Evolutionary conservation across 2,113 vertebrate genomes (phyloP), one percentile per base, ranked within the genome.

Genomic region (Eidolon helvum): DNA sequence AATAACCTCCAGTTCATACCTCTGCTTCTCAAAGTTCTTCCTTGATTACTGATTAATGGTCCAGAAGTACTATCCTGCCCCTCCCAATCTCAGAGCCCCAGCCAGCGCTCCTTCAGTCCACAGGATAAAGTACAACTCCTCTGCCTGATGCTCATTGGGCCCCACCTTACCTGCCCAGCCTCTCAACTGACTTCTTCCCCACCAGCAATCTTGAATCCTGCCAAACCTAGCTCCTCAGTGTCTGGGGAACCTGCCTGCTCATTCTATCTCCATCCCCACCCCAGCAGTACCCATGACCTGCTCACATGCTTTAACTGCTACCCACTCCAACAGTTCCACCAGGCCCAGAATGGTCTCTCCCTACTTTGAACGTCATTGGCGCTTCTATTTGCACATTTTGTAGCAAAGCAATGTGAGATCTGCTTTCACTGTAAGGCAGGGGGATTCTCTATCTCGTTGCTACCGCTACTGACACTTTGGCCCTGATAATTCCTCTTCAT

Each of bases 41-140:
- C 40, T 59, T 83, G 84, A 77, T 82, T 72, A 87, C 80, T 95
- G 66, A 82, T 91, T 85, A 95, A 94, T 55, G 28, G 19, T 72
- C 87, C 26, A 7, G 43, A 82, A 40, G 30, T n/a, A 10, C 57
- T 3, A 11, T 18, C 40, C 30, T 69, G 86, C 75, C 88, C 14
- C 72, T 85, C 84, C 90, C 94, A 68, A 0, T 3, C 33, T 40
- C 30, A 50, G 45, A 38, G 57, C 87, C 69, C 65, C 82, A 15
- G 35, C 2, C 10, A 4, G 7, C 11, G 16, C 26, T 38, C 22
- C 33, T 69, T 66, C 15, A 0, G 21, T 28, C 63, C 66, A 4
- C 10, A 26, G 97, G 88, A 92, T 92, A 95, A 96, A 97, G 90
- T 94, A 86, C 65, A 87, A 9, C 7, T 38, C 45, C 22, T 68